phyloP scores from a whole-genome alignment of 2,113 vertebrate species.

The Candoia aspera region DNA sequence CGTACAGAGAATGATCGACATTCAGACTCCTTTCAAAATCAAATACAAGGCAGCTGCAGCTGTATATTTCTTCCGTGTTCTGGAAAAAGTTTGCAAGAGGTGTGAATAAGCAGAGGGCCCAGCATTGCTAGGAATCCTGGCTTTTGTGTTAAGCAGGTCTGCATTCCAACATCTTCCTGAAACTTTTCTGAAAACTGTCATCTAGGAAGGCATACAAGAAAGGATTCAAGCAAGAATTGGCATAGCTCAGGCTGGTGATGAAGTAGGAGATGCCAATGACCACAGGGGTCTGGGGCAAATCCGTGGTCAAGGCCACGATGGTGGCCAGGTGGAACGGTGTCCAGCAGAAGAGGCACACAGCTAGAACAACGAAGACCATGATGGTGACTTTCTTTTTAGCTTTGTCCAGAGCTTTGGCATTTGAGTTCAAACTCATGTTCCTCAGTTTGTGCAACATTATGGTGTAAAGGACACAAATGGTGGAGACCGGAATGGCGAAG shows the following conservation, averaged over 20 bases:
- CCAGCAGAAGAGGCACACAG: conserved; percentile 90
- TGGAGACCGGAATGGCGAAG: conserved; percentile 86
- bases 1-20: rapidly evolving
- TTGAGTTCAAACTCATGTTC: conserved; percentile 84
- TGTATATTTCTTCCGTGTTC: rapidly evolving
- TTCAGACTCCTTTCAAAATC: not conserved
- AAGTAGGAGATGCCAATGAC: conserved; percentile 87
- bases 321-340: conserved; percentile 91
- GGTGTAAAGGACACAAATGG: conserved; percentile 85
- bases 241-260: conserved; percentile 90
- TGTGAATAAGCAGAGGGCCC: not conserved
- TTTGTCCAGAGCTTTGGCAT: conserved; percentile 87
- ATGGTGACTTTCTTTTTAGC: conserved; percentile 88
- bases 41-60: not conserved
- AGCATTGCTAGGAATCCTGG: not conserved
- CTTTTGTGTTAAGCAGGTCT: conserved; percentile 68
- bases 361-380: conserved; percentile 89
- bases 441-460: conserved; percentile 86
- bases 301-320: conserved; percentile 85
- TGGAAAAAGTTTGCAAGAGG: not conserved
- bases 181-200: conserved; percentile 87
- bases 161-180: conserved; percentile 82
- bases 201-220: conserved; percentile 90
- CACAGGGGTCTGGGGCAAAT: conserved; percentile 82
- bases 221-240: conserved; percentile 90